Percentiles rank a stretch among this genome's conserved stretches.
Conservation (phyloP, 2,797 vertebrate species). For the Remorina albescens region DNA sequence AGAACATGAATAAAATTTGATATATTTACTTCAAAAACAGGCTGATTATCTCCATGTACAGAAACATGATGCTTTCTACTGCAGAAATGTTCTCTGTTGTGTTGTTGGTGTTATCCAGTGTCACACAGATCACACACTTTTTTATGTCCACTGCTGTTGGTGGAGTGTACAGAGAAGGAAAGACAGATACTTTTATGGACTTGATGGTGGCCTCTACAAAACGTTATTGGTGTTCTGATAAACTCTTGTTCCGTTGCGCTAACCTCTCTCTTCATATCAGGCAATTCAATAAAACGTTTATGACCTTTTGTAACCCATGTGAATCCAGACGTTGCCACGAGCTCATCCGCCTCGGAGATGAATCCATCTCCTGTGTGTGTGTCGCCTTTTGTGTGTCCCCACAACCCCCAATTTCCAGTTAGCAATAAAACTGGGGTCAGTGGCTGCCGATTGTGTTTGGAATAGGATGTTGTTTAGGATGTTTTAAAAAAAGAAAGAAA, state of each 20-base stretch:
- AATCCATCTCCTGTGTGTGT: slow-evolving; percentile 3
- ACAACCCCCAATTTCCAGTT: background rate
- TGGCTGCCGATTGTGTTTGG: background rate
- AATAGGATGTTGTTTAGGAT: no score
- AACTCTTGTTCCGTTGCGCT: slow-evolving; percentile 3
- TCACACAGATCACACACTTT: no score
- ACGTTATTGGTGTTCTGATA: slow-evolving; percentile 20
- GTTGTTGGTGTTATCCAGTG: background rate
- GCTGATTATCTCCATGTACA: background rate
- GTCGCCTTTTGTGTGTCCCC: no score
- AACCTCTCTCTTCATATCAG: slow-evolving; percentile 11
- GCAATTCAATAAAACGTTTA: slow-evolving; percentile 33
- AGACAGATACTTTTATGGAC: slow-evolving; percentile 12
- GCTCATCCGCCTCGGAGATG: slow-evolving; percentile 28
- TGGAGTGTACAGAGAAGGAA: background rate
- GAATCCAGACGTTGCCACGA: slow-evolving; percentile 11
- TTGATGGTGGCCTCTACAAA: slow-evolving; percentile 11
- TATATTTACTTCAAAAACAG: no score
- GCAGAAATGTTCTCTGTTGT: background rate
- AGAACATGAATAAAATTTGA: no score
- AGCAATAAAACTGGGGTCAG: slow-evolving; percentile 30
- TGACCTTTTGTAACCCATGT: background rate
- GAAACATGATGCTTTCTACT: background rate
- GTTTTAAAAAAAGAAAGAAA: background rate
- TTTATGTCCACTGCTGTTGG: background rate